These are phyloP conservation scores for Phylloscopus trochilus DNA, from an alignment of 2,113 vertebrate genomes.

Conservation along the genomic window DNA sequence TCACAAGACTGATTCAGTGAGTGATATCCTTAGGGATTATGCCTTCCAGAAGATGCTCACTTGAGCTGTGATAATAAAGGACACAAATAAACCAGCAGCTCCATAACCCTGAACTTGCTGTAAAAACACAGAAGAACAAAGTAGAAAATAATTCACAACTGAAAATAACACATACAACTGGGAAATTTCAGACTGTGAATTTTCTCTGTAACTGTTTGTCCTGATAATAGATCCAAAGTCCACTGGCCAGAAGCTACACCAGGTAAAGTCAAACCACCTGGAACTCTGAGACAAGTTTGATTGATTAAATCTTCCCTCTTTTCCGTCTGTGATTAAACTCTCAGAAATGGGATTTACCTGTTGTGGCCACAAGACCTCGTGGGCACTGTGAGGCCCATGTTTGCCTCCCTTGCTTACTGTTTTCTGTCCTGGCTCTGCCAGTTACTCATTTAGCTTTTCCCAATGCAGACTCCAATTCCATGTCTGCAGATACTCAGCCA, in stretches of 20 bases:
- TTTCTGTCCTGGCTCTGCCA: not conserved
- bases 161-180: not conserved
- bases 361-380: not conserved
- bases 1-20: not conserved
- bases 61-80: not conserved
- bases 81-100: not conserved
- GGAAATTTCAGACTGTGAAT: not conserved
- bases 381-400: not conserved
- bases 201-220: not conserved
- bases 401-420: not conserved
- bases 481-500: not conserved
- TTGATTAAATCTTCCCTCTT: not conserved
- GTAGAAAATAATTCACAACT: not conserved
- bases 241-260: not conserved
- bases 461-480: too few relatives aligned
- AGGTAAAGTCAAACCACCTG: not conserved
- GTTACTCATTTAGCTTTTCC: not conserved
- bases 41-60: not conserved
- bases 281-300: not conserved
- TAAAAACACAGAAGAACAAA: not conserved
- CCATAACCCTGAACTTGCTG: not conserved
- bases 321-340: not conserved
- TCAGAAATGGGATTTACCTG: not conserved
- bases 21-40: not conserved
- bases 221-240: not conserved